Conservation (phyloP, 2,888 invertebrate species). For the Helicoverpa assulta region DNA sequence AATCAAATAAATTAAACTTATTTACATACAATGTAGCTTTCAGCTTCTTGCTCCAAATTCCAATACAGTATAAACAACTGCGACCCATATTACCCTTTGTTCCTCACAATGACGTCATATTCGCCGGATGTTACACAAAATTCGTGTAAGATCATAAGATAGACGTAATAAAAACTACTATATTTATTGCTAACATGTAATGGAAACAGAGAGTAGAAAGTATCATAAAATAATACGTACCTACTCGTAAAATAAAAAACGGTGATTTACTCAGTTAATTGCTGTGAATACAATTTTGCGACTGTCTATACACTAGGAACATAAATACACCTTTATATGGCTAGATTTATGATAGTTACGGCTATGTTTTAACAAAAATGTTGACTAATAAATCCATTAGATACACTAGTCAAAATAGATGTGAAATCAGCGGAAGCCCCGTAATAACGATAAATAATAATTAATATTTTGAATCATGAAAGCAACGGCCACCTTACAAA, state of each 20-base stretch:
- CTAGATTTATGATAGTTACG: background rate
- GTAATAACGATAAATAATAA: too few relatives aligned
- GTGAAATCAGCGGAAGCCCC: too few relatives aligned
- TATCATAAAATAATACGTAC: conserved; percentile 28
- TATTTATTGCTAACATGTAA: conserved; percentile 45
- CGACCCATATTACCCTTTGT: background rate
- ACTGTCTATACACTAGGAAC: conserved; percentile 36
- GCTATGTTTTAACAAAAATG: background rate
- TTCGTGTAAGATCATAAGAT: conserved; percentile 6
- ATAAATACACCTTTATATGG: conserved; percentile 31
- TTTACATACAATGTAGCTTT: too few relatives aligned
- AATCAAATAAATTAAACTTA: too few relatives aligned
- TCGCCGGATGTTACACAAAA: background rate
- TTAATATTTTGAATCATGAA: too few relatives aligned
- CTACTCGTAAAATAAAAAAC: conserved; percentile 34
- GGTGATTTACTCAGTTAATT: conserved; percentile 35
- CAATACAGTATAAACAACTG: background rate
- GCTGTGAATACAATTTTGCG: conserved; percentile 30
- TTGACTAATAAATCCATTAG: too few relatives aligned
- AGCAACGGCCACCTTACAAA: too few relatives aligned
- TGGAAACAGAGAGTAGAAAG: conserved; percentile 20
- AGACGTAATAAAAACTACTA: conserved; percentile 41
- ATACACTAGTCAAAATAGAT: too few relatives aligned
- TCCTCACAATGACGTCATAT: background rate
- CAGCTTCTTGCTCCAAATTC: background rate